Conservation (phyloP, 2,113 vertebrate species). For the Strix aluco region DNA sequence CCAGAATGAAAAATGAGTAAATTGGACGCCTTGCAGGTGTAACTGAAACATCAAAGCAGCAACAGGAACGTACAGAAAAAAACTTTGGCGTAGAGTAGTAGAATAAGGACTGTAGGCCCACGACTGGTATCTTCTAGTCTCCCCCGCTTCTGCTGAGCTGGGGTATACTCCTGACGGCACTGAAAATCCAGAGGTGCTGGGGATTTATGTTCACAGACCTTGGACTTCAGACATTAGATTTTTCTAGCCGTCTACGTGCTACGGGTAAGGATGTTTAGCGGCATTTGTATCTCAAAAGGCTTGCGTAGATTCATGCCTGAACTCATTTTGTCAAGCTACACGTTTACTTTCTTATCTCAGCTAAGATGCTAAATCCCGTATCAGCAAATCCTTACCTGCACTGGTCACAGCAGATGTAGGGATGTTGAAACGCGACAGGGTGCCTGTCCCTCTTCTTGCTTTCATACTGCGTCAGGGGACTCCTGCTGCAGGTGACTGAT, state of each 20-base stretch:
- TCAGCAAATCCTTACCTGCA: too few relatives aligned
- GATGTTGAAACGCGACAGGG: too few relatives aligned
- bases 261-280: background rate
- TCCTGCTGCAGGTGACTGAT: background rate
- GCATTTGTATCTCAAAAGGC: background rate
- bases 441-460: background rate
- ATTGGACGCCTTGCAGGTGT: too few relatives aligned
- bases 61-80: too few relatives aligned
- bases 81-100: background rate
- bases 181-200: background rate
- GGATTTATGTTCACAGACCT: background rate
- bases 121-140: background rate
- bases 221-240: background rate
- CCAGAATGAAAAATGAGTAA: too few relatives aligned
- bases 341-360: too few relatives aligned
- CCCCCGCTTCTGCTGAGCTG: background rate
- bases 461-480: background rate
- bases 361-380: too few relatives aligned
- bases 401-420: too few relatives aligned
- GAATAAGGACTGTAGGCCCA: background rate
- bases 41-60: too few relatives aligned
- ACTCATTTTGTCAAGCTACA: background rate
- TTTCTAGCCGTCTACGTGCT: background rate
- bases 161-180: background rate
- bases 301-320: background rate